Percentiles rank a stretch among this genome's conserved stretches.
These are phyloP conservation scores for Penaeus monodon DNA, from an alignment of 2,888 invertebrate genomes.

Conservation along the genomic window DNA sequence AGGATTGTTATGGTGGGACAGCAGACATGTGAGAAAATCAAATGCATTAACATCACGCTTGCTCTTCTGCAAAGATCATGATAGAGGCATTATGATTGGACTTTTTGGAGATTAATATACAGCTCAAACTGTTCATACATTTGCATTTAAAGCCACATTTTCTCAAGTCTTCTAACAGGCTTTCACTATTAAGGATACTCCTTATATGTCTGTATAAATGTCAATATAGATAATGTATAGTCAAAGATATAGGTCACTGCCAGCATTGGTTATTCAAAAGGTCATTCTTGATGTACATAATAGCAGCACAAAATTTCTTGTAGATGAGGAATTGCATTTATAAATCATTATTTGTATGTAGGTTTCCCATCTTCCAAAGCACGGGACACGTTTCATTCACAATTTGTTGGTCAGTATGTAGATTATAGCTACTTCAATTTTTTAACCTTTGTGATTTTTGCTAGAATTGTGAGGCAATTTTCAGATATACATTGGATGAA, in stretches of 20 bases:
- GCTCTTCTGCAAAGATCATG: background rate
- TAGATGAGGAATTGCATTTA: background rate
- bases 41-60: background rate
- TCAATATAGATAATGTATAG: background rate
- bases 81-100: conserved; percentile 5
- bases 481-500: no score
- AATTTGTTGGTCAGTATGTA: no score
- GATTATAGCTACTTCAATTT: no score
- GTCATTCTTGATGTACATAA: conserved; percentile 12
- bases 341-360: no score
- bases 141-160: conserved; percentile 2
- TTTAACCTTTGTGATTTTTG: no score
- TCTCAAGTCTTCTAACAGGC: no score
- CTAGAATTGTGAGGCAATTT: no score
- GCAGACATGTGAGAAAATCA: conserved; percentile 13
- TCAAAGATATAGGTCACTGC: conserved; percentile 33
- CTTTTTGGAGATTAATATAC: background rate
- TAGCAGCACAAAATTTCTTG: conserved; percentile 21
- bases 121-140: conserved; percentile 5
- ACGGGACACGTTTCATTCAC: no score
- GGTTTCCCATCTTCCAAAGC: no score
- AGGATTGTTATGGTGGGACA: background rate
- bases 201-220: conserved; percentile 14
- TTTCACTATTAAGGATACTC: background rate
- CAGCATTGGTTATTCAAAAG: conserved; percentile 29